Conservation (phyloP, 2,888 invertebrate genomes). For the Phortica magna region DNA sequence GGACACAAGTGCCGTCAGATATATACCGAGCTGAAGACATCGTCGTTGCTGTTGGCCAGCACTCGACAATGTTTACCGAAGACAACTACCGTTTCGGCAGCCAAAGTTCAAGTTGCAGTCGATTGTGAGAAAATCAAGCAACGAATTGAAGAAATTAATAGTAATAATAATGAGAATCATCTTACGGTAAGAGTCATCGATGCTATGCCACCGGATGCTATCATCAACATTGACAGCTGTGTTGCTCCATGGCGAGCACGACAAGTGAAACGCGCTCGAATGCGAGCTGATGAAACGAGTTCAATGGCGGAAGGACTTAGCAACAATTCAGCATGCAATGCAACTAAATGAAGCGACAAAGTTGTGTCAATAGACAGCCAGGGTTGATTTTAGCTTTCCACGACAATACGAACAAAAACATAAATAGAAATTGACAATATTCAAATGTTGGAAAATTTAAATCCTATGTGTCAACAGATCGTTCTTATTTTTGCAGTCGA, state of each 20-base stretch:
- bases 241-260: conserved; percentile 2
- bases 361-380: conserved; percentile 17
- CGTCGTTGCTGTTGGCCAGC: conserved; percentile 25
- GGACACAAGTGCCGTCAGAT: not conserved
- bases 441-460: conserved; percentile 67
- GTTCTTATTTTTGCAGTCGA: not conserved
- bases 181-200: conserved; percentile 46
- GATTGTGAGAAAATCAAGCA: conserved; percentile 69
- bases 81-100: conserved; percentile 68
- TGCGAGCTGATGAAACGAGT: not conserved
- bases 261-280: conserved; percentile 19
- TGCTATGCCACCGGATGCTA: conserved; percentile 58
- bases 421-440: conserved; percentile 54
- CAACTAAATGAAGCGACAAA: conserved; percentile 32
- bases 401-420: not conserved
- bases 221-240: conserved; percentile 29
- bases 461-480: conserved; percentile 70
- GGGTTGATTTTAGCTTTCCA: not conserved
- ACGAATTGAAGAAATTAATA: conserved; percentile 27
- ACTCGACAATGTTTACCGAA: conserved; percentile 67
- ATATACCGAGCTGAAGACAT: conserved; percentile 7
- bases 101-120: conserved; percentile 23
- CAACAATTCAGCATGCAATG: not conserved
- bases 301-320: conserved; percentile 14
- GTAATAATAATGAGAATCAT: conserved; percentile 56